A percentile compares a stretch with the other conserved stretches of the same genome.
These are phyloP conservation scores for Carabus problematicus DNA, from an alignment of 2,888 invertebrate genomes.

Conservation along the genomic window DNA sequence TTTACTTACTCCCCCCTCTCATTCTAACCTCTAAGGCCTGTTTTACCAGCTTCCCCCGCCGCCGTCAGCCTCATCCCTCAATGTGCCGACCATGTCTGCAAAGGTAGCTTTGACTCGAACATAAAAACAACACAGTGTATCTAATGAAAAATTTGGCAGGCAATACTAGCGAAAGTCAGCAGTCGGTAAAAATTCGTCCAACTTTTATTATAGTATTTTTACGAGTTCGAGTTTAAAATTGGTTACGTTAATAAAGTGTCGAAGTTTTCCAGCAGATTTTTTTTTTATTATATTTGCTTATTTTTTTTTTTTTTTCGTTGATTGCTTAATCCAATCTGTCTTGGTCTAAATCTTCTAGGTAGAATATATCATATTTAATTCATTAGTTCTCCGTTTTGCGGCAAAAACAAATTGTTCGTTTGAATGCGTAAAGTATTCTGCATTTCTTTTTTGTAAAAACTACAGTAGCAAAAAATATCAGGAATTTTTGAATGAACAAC, in stretches of 20 bases:
- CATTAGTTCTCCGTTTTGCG: no score
- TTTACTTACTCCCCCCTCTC: slow-evolving; percentile 44
- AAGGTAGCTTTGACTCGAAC: slow-evolving; percentile 52
- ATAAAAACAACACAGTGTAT: slow-evolving; percentile 62
- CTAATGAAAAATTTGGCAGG: slow-evolving; percentile 55
- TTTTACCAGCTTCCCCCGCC: slow-evolving; percentile 51
- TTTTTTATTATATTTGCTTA: slow-evolving; percentile 38
- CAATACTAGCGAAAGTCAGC: slow-evolving; percentile 44
- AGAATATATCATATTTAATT: no score
- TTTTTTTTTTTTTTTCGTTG: slow-evolving; percentile 23
- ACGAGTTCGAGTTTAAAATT: slow-evolving; percentile 42
- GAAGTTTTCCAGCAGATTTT: slow-evolving; percentile 18
- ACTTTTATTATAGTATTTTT: slow-evolving; percentile 42
- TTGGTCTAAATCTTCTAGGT: slow-evolving; percentile 1
- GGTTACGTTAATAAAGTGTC: slow-evolving; percentile 41
- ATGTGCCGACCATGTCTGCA: slow-evolving; percentile 14
- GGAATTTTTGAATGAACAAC: no score
- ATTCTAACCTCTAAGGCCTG: no score
- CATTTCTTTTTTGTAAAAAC: no score
- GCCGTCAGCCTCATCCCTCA: slow-evolving; percentile 47
- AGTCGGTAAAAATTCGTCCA: slow-evolving; percentile 40
- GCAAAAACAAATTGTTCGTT: no score
- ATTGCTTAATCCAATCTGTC: slow-evolving; percentile 31
- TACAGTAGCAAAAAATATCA: no score
- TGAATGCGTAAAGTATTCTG: no score